Conservation (phyloP, 2,888 invertebrate genomes). For the Scaptomyza flava region DNA sequence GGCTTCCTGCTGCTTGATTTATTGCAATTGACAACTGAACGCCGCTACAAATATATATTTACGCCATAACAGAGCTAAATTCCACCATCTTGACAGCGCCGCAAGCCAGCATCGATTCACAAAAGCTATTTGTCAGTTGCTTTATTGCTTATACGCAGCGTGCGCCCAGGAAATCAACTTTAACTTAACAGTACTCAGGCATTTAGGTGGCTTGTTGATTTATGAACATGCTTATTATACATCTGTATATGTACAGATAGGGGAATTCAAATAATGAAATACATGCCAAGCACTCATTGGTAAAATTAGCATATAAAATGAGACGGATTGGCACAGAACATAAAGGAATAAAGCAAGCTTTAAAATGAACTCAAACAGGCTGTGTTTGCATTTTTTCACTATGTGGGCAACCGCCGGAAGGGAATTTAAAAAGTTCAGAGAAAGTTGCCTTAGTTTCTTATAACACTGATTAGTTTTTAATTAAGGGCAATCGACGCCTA, state of each 20-base stretch:
- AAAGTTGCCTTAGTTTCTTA: neutral
- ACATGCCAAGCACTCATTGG: constrained; percentile 45
- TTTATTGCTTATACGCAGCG: constrained; percentile 65
- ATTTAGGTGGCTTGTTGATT: constrained; percentile 50
- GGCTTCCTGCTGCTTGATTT: constrained; percentile 53
- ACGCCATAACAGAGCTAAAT: constrained; percentile 18
- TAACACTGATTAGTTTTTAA: neutral
- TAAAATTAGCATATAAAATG: constrained; percentile 69
- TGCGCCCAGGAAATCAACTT: constrained; percentile 14
- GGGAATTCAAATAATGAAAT: constrained; percentile 6
- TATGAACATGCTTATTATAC: constrained; percentile 38
- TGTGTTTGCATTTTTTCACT: neutral
- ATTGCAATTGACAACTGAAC: constrained; percentile 58
- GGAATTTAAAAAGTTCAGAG: neutral
- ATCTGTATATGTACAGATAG: neutral
- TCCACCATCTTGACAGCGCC: neutral
- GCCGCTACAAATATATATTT: constrained; percentile 26
- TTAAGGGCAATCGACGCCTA: neutral
- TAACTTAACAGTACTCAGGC: constrained; percentile 33
- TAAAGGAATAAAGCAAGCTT: constrained; percentile 12
- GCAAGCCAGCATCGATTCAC: neutral
- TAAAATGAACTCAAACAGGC: constrained; percentile 31
- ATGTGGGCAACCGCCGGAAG: neutral
- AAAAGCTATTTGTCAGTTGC: constrained; percentile 42
- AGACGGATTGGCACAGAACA: constrained; percentile 50